phyloP scores from a whole-genome alignment of 2,888 invertebrate species.

The Andrena dorsata region DNA sequence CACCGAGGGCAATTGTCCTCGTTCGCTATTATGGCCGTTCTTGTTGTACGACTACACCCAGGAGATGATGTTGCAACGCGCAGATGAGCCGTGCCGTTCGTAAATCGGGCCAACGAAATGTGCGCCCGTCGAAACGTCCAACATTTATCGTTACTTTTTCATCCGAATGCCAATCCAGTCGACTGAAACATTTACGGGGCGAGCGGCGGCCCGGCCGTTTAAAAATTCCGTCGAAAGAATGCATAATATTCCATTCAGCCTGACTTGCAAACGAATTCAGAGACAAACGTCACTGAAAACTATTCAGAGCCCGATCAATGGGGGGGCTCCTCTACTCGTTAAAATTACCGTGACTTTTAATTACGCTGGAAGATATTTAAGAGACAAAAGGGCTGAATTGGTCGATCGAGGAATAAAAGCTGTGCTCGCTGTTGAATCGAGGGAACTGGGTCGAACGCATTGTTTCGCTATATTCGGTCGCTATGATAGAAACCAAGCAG shows the following conservation, averaged over 20 bases:
- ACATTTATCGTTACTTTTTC: neutral
- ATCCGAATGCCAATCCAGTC: neutral
- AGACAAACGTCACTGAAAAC: neutral
- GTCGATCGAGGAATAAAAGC: conserved; percentile 10
- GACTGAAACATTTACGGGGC: neutral
- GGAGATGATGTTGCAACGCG: conserved; percentile 37
- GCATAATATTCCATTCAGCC: neutral
- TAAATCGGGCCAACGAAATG: conserved; percentile 37
- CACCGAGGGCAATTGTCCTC: conserved; percentile 48
- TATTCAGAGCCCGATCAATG: conserved; percentile 10
- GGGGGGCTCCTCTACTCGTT: neutral
- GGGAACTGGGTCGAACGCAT: conserved; percentile 26
- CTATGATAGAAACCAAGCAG: neutral
- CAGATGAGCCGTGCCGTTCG: conserved; percentile 25
- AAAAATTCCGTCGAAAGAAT: too few relatives aligned
- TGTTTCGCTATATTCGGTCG: conserved; percentile 20
- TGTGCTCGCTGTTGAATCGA: neutral
- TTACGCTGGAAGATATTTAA: conserved; percentile 8
- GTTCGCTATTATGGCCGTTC: conserved; percentile 46
- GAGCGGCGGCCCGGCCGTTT: too few relatives aligned
- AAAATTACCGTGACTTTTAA: conserved; percentile 14
- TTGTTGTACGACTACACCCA: conserved; percentile 32
- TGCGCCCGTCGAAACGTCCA: neutral
- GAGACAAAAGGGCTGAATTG: conserved; percentile 13
- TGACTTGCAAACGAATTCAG: neutral